Evolutionary conservation across 1,140 invertebrate genomes (phyloP).

Genomic region (Lysiphlebus fabarum): DNA sequence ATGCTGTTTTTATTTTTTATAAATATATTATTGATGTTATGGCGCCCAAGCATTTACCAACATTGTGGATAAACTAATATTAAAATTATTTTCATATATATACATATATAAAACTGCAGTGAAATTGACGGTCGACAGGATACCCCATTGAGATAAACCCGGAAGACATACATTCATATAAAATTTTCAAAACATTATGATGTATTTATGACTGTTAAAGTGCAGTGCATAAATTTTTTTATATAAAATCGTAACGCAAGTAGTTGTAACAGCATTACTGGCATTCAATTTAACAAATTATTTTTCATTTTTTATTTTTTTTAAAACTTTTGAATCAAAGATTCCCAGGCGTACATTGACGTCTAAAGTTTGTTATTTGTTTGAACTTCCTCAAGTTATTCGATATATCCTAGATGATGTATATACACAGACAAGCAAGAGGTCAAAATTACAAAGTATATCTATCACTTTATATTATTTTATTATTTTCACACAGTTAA

Average conservation of each 20-base stretch:
- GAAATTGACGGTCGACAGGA: conserved; percentile 1
- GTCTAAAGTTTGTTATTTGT: conserved; percentile 6
- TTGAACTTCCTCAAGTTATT: conserved; percentile 9
- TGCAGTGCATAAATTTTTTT: conserved; percentile 9
- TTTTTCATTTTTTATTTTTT: too few species aligned
- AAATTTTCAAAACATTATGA: conserved; percentile 17
- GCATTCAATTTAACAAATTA: too few species aligned
- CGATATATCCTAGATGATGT: neutral
- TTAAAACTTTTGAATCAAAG: conserved; percentile 17
- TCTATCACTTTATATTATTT: too few species aligned
- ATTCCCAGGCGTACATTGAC: conserved; percentile 14
- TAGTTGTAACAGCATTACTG: conserved; percentile 4
- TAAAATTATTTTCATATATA: conserved; percentile 9
- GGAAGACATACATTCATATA: conserved; percentile 17
- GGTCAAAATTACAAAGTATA: too few species aligned
- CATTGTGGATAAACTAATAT: neutral
- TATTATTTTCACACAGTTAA: too few species aligned
- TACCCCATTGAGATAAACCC: conserved; percentile 17
- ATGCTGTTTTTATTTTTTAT: conserved; percentile 9
- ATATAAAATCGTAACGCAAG: conserved; percentile 20
- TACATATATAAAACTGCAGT: too few species aligned
- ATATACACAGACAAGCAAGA: too few species aligned
- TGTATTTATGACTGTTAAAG: conserved; percentile 20
- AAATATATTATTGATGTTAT: too few species aligned
- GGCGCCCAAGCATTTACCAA: too few species aligned